Evolutionary conservation across 2,113 vertebrate species (phyloP), one percentile per base, ranked within the genome.

Genomic region (Cochlearius cochlearius): DNA sequence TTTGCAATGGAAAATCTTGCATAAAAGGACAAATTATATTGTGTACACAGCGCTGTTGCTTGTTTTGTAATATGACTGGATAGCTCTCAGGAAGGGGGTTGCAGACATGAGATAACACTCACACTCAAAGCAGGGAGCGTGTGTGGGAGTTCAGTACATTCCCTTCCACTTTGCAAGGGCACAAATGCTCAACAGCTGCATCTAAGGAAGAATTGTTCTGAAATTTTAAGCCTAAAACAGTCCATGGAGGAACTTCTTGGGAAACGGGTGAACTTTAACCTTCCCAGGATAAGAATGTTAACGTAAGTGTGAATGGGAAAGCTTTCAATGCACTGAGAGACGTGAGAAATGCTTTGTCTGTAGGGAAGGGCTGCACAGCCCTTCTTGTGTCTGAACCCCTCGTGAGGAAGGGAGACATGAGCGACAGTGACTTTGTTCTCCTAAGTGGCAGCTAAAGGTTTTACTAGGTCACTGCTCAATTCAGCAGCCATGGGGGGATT

Each of bases 181-280:
- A 62, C 83, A 88, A 91, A 80, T 10, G 60, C 72, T 92, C 84
- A 92, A 94, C 91, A 94, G 93, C 92, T 94, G 94, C 92, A 86
- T 91, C 80, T 78, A 76, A 83, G 71, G n/a, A 86, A 81, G 81
- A 71, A 92, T 59, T 96, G 93, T 84, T 92, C 66, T 26, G 52
- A 83, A 62, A 45, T 52, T 76, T 75, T 84, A 94, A 94, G 78
- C 93, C 0, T 5, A 85, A 73, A 87, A 56, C 50, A 71, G 89
- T 18, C 36, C 47, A 20, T 41, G 63, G 53, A 83, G 25, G 62
- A 91, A 88, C 43, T 77, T 68, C 96, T 92, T 98, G 97, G 97
- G 97, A 98, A 98, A 96, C 56, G 63, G 52, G 91, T 90, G 95
- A 97, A 94, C 97, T 98, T 95, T 96, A 85, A 96, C 96, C 94